Percentiles rank a stretch among this genome's conserved stretches.
These are phyloP conservation scores for Emys orbicularis DNA, from an alignment of 2,797 vertebrate genomes.

Conservation along the genomic window DNA sequence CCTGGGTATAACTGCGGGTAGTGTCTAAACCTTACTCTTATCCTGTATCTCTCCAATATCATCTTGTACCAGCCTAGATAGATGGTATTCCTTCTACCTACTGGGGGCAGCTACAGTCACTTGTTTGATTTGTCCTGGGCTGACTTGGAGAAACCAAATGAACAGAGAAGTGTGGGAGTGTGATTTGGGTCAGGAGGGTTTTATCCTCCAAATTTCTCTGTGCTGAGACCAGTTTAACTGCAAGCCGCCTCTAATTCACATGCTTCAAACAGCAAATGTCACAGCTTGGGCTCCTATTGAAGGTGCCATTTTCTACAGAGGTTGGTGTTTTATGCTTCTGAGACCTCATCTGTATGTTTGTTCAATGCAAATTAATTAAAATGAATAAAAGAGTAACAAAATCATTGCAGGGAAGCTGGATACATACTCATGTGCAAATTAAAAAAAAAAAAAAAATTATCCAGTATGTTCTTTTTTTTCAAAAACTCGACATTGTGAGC, in stretches of 20 bases:
- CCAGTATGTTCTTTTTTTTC: background rate
- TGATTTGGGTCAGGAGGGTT: background rate
- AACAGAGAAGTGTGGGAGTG: background rate
- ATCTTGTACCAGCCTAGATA: background rate
- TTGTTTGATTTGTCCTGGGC: background rate
- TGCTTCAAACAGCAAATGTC: background rate
- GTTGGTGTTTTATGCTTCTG: background rate
- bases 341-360: background rate
- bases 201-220: background rate
- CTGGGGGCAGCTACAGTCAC: background rate
- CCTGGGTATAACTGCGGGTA: background rate
- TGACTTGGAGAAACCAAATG: background rate
- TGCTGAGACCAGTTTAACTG: background rate
- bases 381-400: background rate
- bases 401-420: background rate
- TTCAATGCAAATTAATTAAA: background rate
- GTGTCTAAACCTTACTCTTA: background rate
- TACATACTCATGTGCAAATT: background rate
- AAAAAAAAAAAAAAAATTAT: background rate
- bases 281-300: background rate
- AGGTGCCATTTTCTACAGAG: background rate
- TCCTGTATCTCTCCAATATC: background rate
- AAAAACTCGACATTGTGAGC: background rate
- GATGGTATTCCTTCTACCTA: background rate
- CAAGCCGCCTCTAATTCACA: background rate